Evolutionary conservation across 2,797 vertebrate genomes (phyloP).

Genomic region (Danio jaintianensis): DNA sequence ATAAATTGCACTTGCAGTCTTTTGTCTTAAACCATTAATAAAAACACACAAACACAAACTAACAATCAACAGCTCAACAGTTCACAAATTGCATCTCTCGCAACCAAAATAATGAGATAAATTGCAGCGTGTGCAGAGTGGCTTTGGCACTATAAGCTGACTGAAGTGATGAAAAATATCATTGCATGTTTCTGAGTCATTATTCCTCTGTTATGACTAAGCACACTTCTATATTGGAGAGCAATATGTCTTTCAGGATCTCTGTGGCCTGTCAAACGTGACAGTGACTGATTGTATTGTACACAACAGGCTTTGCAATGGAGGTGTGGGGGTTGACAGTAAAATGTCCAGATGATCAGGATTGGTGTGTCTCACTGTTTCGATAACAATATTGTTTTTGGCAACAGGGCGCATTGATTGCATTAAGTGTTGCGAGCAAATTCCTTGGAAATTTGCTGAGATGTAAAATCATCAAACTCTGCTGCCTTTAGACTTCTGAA

Average conservation of each 20-base stretch:
- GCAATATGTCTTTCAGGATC: slow-evolving; percentile 45
- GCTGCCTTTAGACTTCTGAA: background rate
- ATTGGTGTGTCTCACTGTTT: slow-evolving; percentile 18
- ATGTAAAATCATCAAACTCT: background rate
- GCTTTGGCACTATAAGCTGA: background rate
- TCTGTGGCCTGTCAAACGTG: slow-evolving; percentile 44
- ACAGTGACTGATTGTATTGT: slow-evolving; percentile 2
- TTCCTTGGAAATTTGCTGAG: slow-evolving; percentile 1
- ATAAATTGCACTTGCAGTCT: too few relatives aligned
- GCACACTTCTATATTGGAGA: slow-evolving; percentile 35
- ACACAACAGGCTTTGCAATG: background rate
- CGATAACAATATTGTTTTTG: slow-evolving; percentile 2
- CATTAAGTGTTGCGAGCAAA: background rate
- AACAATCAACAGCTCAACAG: background rate
- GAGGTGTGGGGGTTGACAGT: background rate
- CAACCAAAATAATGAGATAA: background rate
- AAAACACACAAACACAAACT: background rate
- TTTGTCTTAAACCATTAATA: background rate
- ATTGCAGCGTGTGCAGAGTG: background rate
- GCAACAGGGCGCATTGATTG: background rate
- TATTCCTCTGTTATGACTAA: slow-evolving; percentile 50
- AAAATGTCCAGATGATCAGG: slow-evolving; percentile 12
- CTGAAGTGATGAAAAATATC: slow-evolving; percentile 2
- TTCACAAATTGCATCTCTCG: background rate
- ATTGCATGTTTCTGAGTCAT: slow-evolving; percentile 47